These are phyloP conservation scores for Protaetia brevitarsis DNA, from an alignment of 1,140 invertebrate genomes.

Conservation along the genomic window DNA sequence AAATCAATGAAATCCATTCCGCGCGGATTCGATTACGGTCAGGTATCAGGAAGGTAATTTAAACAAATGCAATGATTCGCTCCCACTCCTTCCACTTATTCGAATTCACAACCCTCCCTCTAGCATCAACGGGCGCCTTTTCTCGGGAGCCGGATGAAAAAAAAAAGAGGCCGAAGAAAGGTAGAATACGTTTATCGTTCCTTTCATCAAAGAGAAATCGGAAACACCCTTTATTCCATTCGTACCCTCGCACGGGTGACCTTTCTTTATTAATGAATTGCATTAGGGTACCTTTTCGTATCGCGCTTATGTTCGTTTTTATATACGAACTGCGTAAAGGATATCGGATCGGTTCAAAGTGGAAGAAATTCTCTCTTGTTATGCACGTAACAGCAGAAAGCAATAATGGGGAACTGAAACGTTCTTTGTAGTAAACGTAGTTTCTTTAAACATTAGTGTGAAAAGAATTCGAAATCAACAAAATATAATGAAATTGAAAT, in stretches of 20 bases:
- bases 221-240: conserved; percentile 14
- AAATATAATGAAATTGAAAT: too few species aligned
- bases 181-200: conserved; percentile 7
- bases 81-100: background rate
- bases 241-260: conserved; percentile 2
- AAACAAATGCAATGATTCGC: conserved; percentile 12
- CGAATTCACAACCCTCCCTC: too few species aligned
- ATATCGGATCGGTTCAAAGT: too few species aligned
- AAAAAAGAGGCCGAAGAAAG: background rate
- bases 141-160: background rate
- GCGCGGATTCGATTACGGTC: conserved; percentile 8
- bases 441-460: too few species aligned
- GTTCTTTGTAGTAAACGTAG: too few species aligned
- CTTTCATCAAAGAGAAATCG: conserved; percentile 16
- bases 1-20: conserved; percentile 16
- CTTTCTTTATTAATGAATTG: conserved; percentile 17
- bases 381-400: too few species aligned
- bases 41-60: conserved; percentile 10
- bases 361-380: too few species aligned
- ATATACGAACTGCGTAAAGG: too few species aligned
- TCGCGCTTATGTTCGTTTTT: background rate
- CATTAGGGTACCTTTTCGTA: conserved; percentile 4
- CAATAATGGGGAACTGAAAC: too few species aligned
- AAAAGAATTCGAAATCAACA: too few species aligned
- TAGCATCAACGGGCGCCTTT: background rate